Conservation (phyloP, 2,113 vertebrate genomes). For the Suncus etruscus region DNA sequence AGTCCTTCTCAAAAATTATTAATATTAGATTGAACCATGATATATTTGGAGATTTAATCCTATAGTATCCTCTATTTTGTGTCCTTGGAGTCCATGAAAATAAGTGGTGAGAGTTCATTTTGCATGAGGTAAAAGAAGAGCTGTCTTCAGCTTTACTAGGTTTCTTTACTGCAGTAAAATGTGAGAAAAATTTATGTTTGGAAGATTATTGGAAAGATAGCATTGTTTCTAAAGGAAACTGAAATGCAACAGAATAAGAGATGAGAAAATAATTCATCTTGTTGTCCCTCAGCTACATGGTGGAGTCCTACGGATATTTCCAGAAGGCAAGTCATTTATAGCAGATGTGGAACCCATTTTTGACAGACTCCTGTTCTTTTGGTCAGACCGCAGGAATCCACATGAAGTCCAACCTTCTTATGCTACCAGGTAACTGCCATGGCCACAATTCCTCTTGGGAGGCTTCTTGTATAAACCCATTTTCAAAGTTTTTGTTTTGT, state of each 20-base stretch:
- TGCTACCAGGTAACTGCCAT: conserved; percentile 89
- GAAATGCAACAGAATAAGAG: not conserved
- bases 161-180: conserved; percentile 1
- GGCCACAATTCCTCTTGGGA: not conserved
- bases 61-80: not conserved
- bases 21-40: not conserved
- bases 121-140: not conserved
- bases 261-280: conserved; percentile 53
- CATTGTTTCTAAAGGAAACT: not conserved
- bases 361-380: conserved; percentile 96
- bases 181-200: not conserved
- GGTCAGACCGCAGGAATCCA: conserved; percentile 97
- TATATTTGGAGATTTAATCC: not conserved
- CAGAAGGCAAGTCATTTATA: conserved; percentile 93
- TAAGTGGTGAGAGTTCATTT: not conserved
- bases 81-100: not conserved
- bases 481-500: not conserved
- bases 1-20: not conserved
- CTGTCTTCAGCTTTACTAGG: not conserved
- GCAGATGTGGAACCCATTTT: conserved; percentile 96
- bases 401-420: conserved; percentile 97
- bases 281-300: conserved; percentile 91
- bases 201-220: not conserved
- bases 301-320: conserved; percentile 95
- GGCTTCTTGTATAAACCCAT: not conserved